Evolutionary conservation across 2,888 invertebrate species (phyloP), one percentile per base, ranked within the genome.

Genomic region (Drosophila cyrtoloma): DNA sequence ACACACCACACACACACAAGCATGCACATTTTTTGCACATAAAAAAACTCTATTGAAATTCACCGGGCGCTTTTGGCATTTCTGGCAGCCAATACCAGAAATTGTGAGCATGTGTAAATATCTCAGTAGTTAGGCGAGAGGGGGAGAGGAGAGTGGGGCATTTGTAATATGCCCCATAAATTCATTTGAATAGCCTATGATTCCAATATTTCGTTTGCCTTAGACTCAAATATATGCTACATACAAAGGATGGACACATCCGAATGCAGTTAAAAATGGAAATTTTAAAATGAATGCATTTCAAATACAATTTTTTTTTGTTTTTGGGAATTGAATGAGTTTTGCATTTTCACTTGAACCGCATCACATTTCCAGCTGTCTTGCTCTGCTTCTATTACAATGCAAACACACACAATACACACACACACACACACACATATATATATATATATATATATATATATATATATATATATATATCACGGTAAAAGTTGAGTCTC

Each of bases 401-500:
- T 19, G 19, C 30, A 33, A 12, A 9, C 56, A 35, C 51, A 37
- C 22, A 39, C 22, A 32, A 30, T 1, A 53, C 3, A 26, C 26
- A 26, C 26, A 26, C 26, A 53, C 3, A 26, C 26, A 26, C 26
- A 26, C 26, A 26, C 1, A 47, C 4, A 22, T 16, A 10, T 16
- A 9, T 4, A 47, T 47, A 26, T 16, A 9, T 16, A 22, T 44
- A 66, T 10, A 44, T 19, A 30, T 28, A 2, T 16, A 19, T 26
- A 6, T 22, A n/a, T 22, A 5, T 32, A 14, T 3, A 32, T 19
- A 1, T 19, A 14, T 39, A 32, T 61, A 80, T 73, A 86, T 88
- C 88, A 86, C 86, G 86, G 86, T 78, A 56, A 26, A 75, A 75
- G 68, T 82, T 56, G 74, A 75, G 67, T 60, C 51, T 47, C 33